Evolutionary conservation across 2,797 vertebrate species (phyloP), one percentile per base, ranked within the genome.

Genomic region (Tangara arthus): DNA sequence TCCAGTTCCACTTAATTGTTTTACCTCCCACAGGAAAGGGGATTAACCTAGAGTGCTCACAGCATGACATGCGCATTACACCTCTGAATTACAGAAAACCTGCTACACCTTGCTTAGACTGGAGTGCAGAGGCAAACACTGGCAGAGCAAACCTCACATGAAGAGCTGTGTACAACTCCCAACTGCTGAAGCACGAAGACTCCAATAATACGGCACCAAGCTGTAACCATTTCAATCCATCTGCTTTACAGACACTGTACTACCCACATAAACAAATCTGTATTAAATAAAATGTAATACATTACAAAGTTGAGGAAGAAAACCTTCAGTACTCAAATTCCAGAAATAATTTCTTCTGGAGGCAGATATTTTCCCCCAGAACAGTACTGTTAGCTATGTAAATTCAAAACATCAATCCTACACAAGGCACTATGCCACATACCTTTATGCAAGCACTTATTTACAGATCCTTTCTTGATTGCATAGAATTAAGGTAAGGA

Each of bases 1-100:
- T 70, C 28, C 75, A 44, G 30, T 50, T 94, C 34, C 41, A 65
- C 49, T 72, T 93, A 93, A 95, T 89, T 93, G 76, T 84, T 89
- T 92, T 79, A 87, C 50, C 76, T 95, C 79, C 77, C 72, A 91
- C 76, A 89, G 81, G 44, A 89, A 80, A 94, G 44, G 37, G 70
- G 69, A 92, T 94, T 95, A 96, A 87, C 83, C 64, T 46, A 12
- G 34, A 70, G 56, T 66, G 76, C 57, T 66, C 83, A 63, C 83
- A 90, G 88, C 83, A 66, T 0, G 26, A 47, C 2, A 3, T 0
- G 0, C 15, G 27, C 24, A 24, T 89, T 90, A 56, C 79, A 94
- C 70, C 79, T 63, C 27, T 60, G 71, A 86, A 83, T 89, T 68
- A 85, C 82, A 68, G 42, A 95, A 78, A 90, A 88, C 55, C 75